These are phyloP conservation scores for Drosophila serrata DNA, from an alignment of 1,140 invertebrate species.

Conservation along the genomic window DNA sequence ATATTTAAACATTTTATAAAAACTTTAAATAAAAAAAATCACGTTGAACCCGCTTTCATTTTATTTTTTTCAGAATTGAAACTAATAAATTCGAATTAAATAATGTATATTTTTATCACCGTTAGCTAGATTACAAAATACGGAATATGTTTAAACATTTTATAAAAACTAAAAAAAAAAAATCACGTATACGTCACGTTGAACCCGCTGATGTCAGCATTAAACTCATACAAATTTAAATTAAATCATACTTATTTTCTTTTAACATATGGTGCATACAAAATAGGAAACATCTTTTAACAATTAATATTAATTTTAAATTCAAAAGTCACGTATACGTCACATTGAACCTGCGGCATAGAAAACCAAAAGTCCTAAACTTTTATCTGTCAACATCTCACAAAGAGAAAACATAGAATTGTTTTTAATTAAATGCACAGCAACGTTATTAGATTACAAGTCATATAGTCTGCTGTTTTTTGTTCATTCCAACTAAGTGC, in stretches of 20 bases:
- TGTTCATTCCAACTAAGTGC: not conserved
- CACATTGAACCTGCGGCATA: not conserved
- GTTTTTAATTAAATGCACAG: not conserved
- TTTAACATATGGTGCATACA: not conserved
- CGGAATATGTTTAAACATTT: too few species aligned
- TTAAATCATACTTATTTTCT: not conserved
- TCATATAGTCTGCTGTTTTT: not conserved
- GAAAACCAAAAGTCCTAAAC: not conserved
- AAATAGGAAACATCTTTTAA: not conserved
- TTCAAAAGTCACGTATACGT: constrained; percentile 25
- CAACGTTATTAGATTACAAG: constrained; percentile 1
- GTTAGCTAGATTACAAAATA: too few species aligned
- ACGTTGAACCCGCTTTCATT: too few species aligned
- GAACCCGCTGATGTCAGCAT: too few species aligned
- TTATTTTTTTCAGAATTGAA: too few species aligned
- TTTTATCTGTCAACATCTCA: not conserved
- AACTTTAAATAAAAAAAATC: not conserved
- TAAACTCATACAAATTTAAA: not conserved
- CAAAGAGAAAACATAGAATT: not conserved
- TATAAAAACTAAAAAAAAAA: too few species aligned
- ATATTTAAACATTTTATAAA: too few species aligned
- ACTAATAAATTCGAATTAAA: too few species aligned
- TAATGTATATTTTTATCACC: too few species aligned
- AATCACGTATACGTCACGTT: constrained; percentile 21
- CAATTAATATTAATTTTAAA: too few species aligned